phyloP scores from a whole-genome alignment of 2,888 invertebrate species.

The Campaea margaritaria region DNA sequence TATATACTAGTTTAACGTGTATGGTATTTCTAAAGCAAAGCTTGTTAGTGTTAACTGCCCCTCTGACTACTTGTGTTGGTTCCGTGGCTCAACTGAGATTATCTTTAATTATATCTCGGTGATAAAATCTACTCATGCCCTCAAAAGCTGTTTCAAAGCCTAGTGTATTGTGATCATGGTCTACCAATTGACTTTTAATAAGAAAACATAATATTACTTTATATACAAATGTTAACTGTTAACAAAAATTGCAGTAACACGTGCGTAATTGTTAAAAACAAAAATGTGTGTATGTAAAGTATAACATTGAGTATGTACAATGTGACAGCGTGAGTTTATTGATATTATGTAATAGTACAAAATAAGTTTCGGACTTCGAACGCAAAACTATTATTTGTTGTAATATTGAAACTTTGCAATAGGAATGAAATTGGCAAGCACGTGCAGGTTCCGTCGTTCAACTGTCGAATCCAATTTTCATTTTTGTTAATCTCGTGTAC shows the following conservation, averaged over 20 bases:
- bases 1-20: conserved; percentile 3
- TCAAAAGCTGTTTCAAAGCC: conserved; percentile 64
- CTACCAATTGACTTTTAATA: conserved; percentile 21
- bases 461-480: conserved; percentile 48
- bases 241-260: conserved; percentile 39
- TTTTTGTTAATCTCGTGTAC: conserved; percentile 46
- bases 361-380: conserved; percentile 43
- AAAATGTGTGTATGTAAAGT: conserved; percentile 48
- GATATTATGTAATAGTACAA: conserved; percentile 47
- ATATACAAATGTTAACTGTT: conserved; percentile 33
- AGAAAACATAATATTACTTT: conserved; percentile 30
- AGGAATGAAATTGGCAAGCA: conserved; percentile 61
- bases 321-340: conserved; percentile 43
- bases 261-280: conserved; percentile 56
- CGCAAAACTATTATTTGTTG: conserved; percentile 52
- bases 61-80: conserved; percentile 34
- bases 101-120: conserved; percentile 27
- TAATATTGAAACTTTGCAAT: conserved; percentile 59
- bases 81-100: conserved; percentile 17
- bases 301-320: conserved; percentile 46
- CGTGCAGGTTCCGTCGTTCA: conserved; percentile 57
- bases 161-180: conserved; percentile 39
- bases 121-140: conserved; percentile 61
- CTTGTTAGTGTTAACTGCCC: conserved; percentile 36
- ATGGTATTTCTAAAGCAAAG: conserved; percentile 42